Base-by-base conservation (phyloP, 2,888 invertebrate genomes). In the Tetheella fluctuosa region DNA sequence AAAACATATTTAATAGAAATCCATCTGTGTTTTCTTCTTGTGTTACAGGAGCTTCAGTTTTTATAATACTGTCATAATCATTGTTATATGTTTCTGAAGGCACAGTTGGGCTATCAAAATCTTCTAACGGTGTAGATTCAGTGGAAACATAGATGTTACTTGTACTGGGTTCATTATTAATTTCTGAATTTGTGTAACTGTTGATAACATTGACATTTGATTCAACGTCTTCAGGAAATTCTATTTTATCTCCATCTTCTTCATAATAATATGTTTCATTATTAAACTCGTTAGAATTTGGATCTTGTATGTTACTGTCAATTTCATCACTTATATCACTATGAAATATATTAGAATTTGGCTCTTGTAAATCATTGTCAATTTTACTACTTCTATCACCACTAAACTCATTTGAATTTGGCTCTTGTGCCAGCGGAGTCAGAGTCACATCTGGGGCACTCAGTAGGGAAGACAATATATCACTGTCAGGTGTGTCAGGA, bases 1-100 rank as follows among this genome's bases (percentile, higher is more conserved):
- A 76, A 62, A 85, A 89, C 64, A 92, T 77, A 57, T 74, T 82
- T 60, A 90, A 86, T 8, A 91, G 70, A 54, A 91, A 76, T 37
- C 87, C 73, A 64, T 81, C 76, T 55, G 63, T 77, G 55, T 79
- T 81, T 56, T 80, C 74, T 58, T 71, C 48, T 10, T 48, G n/a
- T 10, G 48, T 48, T 6, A 48, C 20, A 42, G 72, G 57, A 28
- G 59, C 34, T 59, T 79, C 73, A 17, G 60, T 81, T 28, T 74
- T 71, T 54, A 73, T 68, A 34, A 65, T 61, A n/a, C 61, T 30
- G 34, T 61, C 58, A 8, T 59, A 62, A 3, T 74, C 63, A 59
- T 68, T 65, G n/a, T 68, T 53, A 59, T 58, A 39, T 58, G 61
- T 59, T 54, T 65, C 57, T 52, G 61, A 23, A 54, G 17, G 20